A percentile compares a stretch with the other conserved stretches of the same genome.
phyloP scores from a whole-genome alignment of 1,140 invertebrate genomes.

The Parapsyche elsis region DNA sequence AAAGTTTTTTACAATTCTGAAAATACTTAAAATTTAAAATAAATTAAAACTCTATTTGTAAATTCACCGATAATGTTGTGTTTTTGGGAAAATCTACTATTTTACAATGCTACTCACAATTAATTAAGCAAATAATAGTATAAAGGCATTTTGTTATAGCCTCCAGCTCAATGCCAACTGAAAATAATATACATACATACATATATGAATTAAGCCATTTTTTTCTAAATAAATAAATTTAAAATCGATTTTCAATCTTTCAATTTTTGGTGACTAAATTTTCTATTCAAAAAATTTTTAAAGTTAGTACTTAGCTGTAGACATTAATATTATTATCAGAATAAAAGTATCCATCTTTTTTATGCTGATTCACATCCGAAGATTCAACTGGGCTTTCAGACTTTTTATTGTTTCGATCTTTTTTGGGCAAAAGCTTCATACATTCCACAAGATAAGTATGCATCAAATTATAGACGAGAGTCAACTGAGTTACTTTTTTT shows the following conservation, averaged over 20 bases:
- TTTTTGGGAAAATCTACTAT: too few species aligned
- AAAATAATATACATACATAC: too few species aligned
- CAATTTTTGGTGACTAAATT: too few species aligned
- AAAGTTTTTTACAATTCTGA: not conserved
- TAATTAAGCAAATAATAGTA: too few species aligned
- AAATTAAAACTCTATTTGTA: too few species aligned
- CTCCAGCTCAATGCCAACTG: too few species aligned
- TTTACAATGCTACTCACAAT: too few species aligned
- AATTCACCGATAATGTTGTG: too few species aligned
- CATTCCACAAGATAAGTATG: constrained; percentile 64
- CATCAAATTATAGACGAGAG: constrained; percentile 64
- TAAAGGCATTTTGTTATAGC: too few species aligned
- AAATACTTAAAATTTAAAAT: too few species aligned
- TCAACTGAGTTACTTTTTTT: constrained; percentile 66
- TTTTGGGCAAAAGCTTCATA: constrained; percentile 63
- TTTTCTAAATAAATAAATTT: too few species aligned
- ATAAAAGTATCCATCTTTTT: constrained; percentile 31
- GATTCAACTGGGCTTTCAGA: constrained; percentile 54
- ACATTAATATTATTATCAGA: constrained; percentile 17
- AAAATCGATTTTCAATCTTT: too few species aligned
- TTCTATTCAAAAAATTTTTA: not conserved
- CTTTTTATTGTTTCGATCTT: constrained; percentile 57
- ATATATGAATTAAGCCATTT: not conserved
- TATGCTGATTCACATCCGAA: constrained; percentile 13
- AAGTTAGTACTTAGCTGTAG: not conserved